Evolutionary conservation across 1,140 invertebrate genomes (phyloP), one percentile per base, ranked within the genome.

Genomic region (Drosophila equinoxialis): DNA sequence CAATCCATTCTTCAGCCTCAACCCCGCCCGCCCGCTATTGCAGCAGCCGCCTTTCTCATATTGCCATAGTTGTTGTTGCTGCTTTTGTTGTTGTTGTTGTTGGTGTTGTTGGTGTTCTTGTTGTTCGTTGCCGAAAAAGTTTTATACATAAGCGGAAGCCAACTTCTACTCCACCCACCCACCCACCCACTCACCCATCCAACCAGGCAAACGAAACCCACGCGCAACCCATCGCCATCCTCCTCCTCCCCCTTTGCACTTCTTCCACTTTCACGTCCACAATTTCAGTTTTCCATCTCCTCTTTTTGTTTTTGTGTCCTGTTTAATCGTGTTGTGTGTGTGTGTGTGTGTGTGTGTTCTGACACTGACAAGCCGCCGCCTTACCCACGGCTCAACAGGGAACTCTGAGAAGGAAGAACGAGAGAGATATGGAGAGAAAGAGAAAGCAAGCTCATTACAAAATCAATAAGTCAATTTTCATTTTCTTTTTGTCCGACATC

Each of bases 141-240:
- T 86, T 81, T 79, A 85, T 85, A 85, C 81, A 85, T 85, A 85
- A 85, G 78, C 70, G 62, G 65, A 67, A 74, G 66, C 54, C 64
- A 51, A 68, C 54, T 57, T 42, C 57, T 37, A 1, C 45, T 51
- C 17, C 45, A 37, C 1, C 35, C 8, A 37, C 45, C 14, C 45
- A 37, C 35, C 35, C 35, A 37, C 7, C 10, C 8, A 37, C 2
- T 3, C 35, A 37, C 35, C 37, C 10, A 39, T 13, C 37, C 37
- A 39, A 13, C 3, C 37, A 37, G 10, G 35, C 7, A 8, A 37
- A 37, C 35, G 35, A 7, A 20, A 51, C 45, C 17, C 45, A 51
- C 45, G 17, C 45, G 17, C 45, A 51, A 51, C 17, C 45, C 45
- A 48, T 10, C 54, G 3, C 10, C 23, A 17, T 42, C 20, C 11